A percentile compares a stretch with the other conserved stretches of the same genome.
Evolutionary conservation across 2,113 vertebrate genomes (phyloP).

Genomic region (Hemibagrus wyckioides): DNA sequence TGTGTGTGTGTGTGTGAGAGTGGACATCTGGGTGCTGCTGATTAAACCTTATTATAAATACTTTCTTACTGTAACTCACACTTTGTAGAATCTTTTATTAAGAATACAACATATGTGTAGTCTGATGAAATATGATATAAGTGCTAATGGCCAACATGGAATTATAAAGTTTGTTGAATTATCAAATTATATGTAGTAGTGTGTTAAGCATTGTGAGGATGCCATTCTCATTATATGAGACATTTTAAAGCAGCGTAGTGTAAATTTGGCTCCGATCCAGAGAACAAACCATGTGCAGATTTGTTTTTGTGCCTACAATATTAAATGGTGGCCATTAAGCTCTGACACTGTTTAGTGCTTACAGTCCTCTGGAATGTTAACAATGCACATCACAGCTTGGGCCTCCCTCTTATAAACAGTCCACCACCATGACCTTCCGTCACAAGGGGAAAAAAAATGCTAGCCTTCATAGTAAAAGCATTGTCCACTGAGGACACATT

Average conservation of each 20-base stretch:
- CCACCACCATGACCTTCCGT: constrained; percentile 45
- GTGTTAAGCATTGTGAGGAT: too few species aligned
- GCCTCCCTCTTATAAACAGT: constrained; percentile 37
- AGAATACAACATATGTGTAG: background rate
- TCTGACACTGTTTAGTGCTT: constrained; percentile 41
- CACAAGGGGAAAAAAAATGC: background rate
- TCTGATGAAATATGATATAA: background rate
- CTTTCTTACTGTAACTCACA: background rate
- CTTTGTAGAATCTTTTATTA: background rate
- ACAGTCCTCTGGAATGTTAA: constrained; percentile 42
- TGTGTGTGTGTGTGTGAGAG: background rate
- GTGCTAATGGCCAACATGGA: background rate
- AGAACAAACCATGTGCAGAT: constrained; percentile 20
- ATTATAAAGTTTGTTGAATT: background rate
- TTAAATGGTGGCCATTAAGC: constrained; percentile 28
- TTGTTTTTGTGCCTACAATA: constrained; percentile 38
- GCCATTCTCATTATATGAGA: background rate
- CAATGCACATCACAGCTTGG: constrained; percentile 42
- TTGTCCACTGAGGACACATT: constrained; percentile 30
- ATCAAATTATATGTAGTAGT: background rate
- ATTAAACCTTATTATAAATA: constrained; percentile 15
- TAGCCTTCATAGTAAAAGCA: constrained; percentile 47
- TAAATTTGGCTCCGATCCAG: constrained; percentile 20
- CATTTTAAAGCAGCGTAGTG: background rate
- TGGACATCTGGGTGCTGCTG: background rate